Evolutionary conservation across 2,113 vertebrate genomes (phyloP).

Genomic region (Thymallus thymallus): DNA sequence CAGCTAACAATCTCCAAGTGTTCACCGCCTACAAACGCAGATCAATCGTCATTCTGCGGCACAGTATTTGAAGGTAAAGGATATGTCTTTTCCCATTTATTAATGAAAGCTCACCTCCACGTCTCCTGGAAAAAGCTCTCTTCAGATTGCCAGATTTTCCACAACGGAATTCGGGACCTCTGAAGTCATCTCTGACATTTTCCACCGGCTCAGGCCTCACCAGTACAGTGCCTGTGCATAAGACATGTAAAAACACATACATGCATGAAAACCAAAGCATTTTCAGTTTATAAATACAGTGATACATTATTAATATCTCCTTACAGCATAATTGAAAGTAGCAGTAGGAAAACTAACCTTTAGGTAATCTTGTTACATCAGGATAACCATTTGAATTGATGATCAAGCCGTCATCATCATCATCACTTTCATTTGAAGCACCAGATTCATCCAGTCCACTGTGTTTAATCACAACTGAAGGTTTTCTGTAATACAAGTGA

Average conservation of each 20-base stretch:
- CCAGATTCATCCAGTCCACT: constrained; percentile 91
- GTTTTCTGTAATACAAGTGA: constrained; percentile 79
- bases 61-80: not conserved
- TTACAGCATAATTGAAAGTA: too few relatives aligned
- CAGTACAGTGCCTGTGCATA: constrained; percentile 84
- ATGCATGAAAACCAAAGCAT: not conserved
- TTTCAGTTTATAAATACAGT: not conserved
- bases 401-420: constrained; percentile 77
- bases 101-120: constrained; percentile 79
- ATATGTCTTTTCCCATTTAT: not conserved
- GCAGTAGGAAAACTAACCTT: constrained; percentile 71
- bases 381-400: constrained; percentile 81
- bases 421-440: constrained; percentile 76
- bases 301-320: not conserved
- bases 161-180: constrained; percentile 96
- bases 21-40: constrained; percentile 73
- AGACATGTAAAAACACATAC: not conserved
- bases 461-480: constrained; percentile 88
- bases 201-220: constrained; percentile 93
- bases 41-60: not conserved
- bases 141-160: constrained; percentile 81
- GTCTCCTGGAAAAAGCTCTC: constrained; percentile 85
- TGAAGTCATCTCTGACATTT: constrained; percentile 95
- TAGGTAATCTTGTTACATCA: constrained; percentile 86
- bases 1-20: constrained; percentile 92